Base-by-base conservation (phyloP, 2,888 invertebrate genomes). In the Mythimna albipuncta region DNA sequence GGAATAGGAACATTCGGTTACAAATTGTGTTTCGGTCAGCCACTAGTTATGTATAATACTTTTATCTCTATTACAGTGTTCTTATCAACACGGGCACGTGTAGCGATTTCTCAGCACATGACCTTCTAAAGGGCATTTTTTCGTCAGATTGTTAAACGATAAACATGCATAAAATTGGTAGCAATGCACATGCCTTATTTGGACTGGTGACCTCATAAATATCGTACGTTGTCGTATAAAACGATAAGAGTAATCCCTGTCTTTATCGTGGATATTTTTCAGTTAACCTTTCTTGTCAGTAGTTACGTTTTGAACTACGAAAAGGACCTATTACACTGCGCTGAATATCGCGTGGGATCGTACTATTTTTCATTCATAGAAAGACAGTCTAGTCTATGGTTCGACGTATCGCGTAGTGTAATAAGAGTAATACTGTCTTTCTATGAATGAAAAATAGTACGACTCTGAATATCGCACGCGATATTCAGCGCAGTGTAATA, bases 161-260 rank as follows among this genome's bases (percentile, higher is more conserved):
- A 50, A 32, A 54, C 3, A 10, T 55, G 52, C 26, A 68, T 35
- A 61, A 68, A 54, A 32, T 41, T 62, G 55, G 52, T 62, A 68
- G 6, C 61, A 62, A 47, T 65, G 62, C 79, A 57, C 7, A n/a
- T 52, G 38, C 32, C 41, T 62, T 64, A 6, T 64, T 62, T 62
- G 41, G 9, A 52, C 35, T 32, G 26, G 9, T 73, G 57, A 63
- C 32, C 32, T 47, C 55, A 79, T 44, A 41, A 5, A 26, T 52
- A 61, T 63, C 61, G 21, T 13, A 61, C 50, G 41, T 57, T 57
- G 19, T 54, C 59, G 26, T 38, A 63, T 11, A 54, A 32, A 62
- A 52, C 6, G 79, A 79, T 77, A 77, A 79, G 13, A 79, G n/a
- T 72, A 62, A 62, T 72, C 50, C 41, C 21, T 4, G 19, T 41